Conservation (phyloP, 2,113 vertebrate genomes). For the Colaptes auratus region DNA sequence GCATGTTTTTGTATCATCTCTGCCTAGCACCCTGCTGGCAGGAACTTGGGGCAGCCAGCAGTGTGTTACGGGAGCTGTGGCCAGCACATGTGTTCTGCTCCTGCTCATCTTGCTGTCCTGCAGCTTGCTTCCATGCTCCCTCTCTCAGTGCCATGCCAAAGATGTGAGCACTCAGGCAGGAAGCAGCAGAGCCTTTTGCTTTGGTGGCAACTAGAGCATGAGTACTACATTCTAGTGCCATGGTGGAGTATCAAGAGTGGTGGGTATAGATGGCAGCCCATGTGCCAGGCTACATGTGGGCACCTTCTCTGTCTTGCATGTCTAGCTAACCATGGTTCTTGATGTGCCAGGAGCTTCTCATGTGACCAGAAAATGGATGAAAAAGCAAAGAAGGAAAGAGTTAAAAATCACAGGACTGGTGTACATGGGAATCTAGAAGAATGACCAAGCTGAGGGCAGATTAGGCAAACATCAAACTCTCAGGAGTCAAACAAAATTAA, state of each 20-base stretch:
- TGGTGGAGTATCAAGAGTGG: neutral
- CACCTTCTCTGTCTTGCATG: neutral
- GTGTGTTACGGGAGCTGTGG: rapidly evolving
- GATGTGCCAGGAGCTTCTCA: neutral
- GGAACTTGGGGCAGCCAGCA: neutral
- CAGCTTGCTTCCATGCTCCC: neutral
- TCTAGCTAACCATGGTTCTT: neutral
- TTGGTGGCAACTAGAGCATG: neutral
- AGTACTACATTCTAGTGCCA: neutral
- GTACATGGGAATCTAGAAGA: neutral
- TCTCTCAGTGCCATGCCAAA: neutral
- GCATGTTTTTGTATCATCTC: rapidly evolving
- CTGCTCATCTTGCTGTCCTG: neutral
- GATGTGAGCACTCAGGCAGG: neutral
- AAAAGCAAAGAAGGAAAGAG: neutral
- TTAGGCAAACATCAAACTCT: neutral
- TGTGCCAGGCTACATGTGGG: neutral
- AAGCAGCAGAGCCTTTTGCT: neutral
- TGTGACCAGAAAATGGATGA: neutral
- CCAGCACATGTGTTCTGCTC: rapidly evolving
- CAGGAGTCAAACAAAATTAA: neutral
- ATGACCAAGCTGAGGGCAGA: neutral
- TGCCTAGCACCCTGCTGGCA: neutral
- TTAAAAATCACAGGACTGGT: neutral
- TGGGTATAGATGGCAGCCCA: neutral